Base-by-base conservation (phyloP, 2,888 invertebrate genomes). In the Branchinecta sandiegonensis region DNA sequence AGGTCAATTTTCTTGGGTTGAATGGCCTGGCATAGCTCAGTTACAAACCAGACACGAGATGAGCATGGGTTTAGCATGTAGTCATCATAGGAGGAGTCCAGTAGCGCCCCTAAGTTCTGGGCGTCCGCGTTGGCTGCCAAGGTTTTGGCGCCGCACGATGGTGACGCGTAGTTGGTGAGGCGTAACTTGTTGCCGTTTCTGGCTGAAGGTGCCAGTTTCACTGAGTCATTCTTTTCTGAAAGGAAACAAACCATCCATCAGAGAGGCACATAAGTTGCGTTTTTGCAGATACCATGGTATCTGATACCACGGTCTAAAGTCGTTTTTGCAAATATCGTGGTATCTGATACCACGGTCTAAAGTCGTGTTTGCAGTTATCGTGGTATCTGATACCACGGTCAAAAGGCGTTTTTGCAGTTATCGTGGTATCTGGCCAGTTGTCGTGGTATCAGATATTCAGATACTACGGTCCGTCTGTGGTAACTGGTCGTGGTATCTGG, bases 51-150 rank as follows among this genome's bases (percentile, higher is more conserved):
- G 71, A 91, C 88, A 70, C 89, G 85, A 74, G 87, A 88, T 73
- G 88, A 90, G 79, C 99, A 99, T 1, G 94, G 90, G 77, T 95
- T 97, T 70, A 97, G 83, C 88, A 97, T 92, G 78, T 99, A 99
- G 77, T 99, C 97, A 79, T 99, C 99, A 72, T 87, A 84, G 70
- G 90, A 90, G 6, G 91, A 86, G 66, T 90, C 91, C 67, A 99
- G 81, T 66, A 99, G 87, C 66, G 90, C 88, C 77, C 87, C 83
- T 69, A 90, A 83, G 76, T 94, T 91, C 71, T 88, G 86, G 0
- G 96, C 88, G 80, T 96, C 97, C 0, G 90, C 86, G 80, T 99
- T 99, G 6, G 89, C 86, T 37, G 89, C 88, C 4, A 95, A 86
- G 47, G 99, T 85, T 81, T 99, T 99, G 0, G 99, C 95, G 0